Percentiles rank a stretch among this genome's conserved stretches.
phyloP scores from a whole-genome alignment of 2,113 vertebrate genomes.

The Malurus cyaneus region DNA sequence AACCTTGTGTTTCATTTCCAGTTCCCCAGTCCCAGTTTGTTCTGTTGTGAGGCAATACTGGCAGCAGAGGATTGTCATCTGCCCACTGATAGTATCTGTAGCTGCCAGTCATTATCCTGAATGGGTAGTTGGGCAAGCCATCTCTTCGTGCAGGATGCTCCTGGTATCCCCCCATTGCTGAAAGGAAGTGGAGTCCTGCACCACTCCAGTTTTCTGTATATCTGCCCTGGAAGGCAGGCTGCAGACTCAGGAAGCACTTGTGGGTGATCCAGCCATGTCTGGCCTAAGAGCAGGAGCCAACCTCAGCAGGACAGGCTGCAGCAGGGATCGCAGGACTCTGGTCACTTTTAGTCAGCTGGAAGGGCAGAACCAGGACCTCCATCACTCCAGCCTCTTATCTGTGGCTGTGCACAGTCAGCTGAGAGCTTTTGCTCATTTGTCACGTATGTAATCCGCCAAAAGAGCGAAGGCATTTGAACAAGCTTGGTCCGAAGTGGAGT shows the following conservation, averaged over 20 bases:
- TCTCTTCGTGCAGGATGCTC: background rate
- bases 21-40: background rate
- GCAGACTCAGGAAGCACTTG: background rate
- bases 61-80: background rate
- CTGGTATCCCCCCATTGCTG: background rate
- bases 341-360: background rate
- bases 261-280: background rate
- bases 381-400: background rate
- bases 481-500: background rate
- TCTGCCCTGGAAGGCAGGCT: background rate
- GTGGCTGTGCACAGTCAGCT: background rate
- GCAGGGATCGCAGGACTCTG: background rate
- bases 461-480: background rate
- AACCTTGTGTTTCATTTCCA: background rate
- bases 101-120: accelerated
- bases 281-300: accelerated
- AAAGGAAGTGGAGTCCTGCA: background rate
- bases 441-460: accelerated
- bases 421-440: background rate
- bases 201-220: accelerated
- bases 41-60: background rate
- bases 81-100: background rate
- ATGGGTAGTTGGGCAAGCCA: background rate
- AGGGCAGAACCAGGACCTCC: background rate
- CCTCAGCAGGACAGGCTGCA: background rate